Evolutionary conservation across 30 jellyfish, hydroid and myxozoan genomes (phyloP).

Genomic region (Mastigias papua): DNA sequence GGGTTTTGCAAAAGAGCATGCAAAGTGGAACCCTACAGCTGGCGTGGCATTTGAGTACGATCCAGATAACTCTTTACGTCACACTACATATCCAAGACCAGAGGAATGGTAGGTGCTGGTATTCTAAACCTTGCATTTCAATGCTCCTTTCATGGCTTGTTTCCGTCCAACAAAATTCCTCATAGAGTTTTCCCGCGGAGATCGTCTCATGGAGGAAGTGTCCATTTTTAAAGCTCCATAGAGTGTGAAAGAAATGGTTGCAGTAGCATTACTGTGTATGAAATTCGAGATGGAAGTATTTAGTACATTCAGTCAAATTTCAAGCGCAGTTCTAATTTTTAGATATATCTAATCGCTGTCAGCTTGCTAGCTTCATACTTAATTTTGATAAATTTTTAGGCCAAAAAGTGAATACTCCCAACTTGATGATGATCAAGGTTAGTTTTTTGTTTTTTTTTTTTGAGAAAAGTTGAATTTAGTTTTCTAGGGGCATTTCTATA

Average conservation of each 20-base stretch:
- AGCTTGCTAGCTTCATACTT: too few species aligned
- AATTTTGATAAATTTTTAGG: too few species aligned
- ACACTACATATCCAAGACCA: slow-evolving; percentile 96
- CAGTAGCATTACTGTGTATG: too few species aligned
- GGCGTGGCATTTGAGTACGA: slow-evolving; percentile 99
- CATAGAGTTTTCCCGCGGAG: background rate
- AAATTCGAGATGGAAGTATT: too few species aligned
- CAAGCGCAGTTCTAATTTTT: too few species aligned
- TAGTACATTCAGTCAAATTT: background rate
- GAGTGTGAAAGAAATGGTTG: too few species aligned
- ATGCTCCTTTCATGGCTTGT: too few species aligned
- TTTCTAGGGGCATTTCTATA: background rate
- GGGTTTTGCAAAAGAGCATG: slow-evolving; percentile 99
- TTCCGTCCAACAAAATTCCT: background rate
- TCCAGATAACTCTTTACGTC: slow-evolving; percentile 96
- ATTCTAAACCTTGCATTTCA: too few species aligned
- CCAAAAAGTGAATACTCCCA: slow-evolving; percentile 97
- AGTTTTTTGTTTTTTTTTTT: background rate
- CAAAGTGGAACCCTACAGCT: slow-evolving; percentile 99
- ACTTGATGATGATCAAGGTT: slow-evolving; percentile 83
- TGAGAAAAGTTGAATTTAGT: background rate
- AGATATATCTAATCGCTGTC: too few species aligned
- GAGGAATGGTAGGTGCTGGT: slow-evolving; percentile 81
- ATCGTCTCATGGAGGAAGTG: too few species aligned
- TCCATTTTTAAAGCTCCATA: too few species aligned